Base-by-base conservation (phyloP, 2,797 vertebrate genomes). In the Mastacembelus armatus region DNA sequence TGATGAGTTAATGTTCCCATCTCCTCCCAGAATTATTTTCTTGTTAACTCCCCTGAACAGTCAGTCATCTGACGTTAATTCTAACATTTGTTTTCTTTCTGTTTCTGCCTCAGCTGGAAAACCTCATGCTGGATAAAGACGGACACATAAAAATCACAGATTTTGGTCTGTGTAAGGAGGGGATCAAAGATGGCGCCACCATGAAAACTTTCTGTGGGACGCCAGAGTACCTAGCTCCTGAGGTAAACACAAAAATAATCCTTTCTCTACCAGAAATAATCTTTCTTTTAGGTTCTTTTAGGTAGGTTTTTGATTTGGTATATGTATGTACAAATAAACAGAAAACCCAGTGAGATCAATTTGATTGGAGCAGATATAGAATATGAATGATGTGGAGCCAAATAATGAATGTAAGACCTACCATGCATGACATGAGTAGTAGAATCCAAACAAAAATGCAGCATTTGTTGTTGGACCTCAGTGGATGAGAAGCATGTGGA, bases 131-230 rank as follows among this genome's bases (percentile, higher is more conserved):
- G 93, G 97, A 98, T 91, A 99, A 98, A 94, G 97, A 98, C 2
- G 97, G 96, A 63, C 97, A 99, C 90, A 95, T 99, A 90, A 98
- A 98, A 93, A 99, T 99, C 87, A 98, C 97, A 10, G 97, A 99
- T 85, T 99, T 98, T 7, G 97, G 97, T n/a, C 90, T 99, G 45
- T 99, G 97, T 85, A 99, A 99, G 86, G 97, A 99, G 86, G 97
- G 97, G 14, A 98, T 99, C 90, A 98, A 95, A 68, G 97, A 98
- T 21, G 96, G 96, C 0, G 97, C 97, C 78, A 98, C 97, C 6
- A 98, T 98, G 97, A 98, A 97, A 91, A 99, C 97, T 2, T 99
- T 98, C 85, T 98, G 97, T 14, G 97, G 97, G 59, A 98, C 97
- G 0, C 97, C 97, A 1, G 97, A 99, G 90, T 99, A 99, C 86